Evolutionary conservation across 2,797 vertebrate genomes (phyloP).

Genomic region (Melanogrammus aeglefinus): DNA sequence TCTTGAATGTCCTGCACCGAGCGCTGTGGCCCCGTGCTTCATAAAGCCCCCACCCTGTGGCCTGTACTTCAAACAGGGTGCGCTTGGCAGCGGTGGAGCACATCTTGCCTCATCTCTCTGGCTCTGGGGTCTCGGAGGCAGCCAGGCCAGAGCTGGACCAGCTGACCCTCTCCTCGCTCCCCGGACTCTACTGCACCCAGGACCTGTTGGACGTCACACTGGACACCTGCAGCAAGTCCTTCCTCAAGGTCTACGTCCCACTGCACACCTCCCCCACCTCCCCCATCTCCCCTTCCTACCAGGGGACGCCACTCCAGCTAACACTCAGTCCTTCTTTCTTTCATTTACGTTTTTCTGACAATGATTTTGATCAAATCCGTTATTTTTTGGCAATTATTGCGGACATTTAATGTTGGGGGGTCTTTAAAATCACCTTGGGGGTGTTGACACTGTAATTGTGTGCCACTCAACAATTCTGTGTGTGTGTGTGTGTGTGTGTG

Average conservation of each 20-base stretch:
- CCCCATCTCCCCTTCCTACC: background rate
- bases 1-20: too few species aligned
- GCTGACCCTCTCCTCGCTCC: slow-evolving; percentile 67
- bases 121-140: slow-evolving; percentile 60
- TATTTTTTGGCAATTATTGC: background rate
- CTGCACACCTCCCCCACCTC: background rate
- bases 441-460: background rate
- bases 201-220: slow-evolving; percentile 78
- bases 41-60: slow-evolving; percentile 12
- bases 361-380: background rate
- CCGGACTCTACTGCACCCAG: slow-evolving; percentile 78
- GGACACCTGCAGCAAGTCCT: slow-evolving; percentile 77
- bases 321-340: background rate
- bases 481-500: background rate
- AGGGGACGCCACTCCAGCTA: background rate
- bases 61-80: slow-evolving; percentile 69
- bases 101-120: slow-evolving; percentile 78
- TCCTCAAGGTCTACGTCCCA: slow-evolving; percentile 82
- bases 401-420: background rate
- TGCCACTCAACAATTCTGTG: background rate
- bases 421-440: background rate
- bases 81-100: slow-evolving; percentile 83
- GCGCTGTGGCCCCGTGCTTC: background rate
- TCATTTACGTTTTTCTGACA: background rate
- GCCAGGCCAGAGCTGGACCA: slow-evolving; percentile 74